Conservation (phyloP, 2,797 vertebrate genomes). For the Danio tinwini region DNA sequence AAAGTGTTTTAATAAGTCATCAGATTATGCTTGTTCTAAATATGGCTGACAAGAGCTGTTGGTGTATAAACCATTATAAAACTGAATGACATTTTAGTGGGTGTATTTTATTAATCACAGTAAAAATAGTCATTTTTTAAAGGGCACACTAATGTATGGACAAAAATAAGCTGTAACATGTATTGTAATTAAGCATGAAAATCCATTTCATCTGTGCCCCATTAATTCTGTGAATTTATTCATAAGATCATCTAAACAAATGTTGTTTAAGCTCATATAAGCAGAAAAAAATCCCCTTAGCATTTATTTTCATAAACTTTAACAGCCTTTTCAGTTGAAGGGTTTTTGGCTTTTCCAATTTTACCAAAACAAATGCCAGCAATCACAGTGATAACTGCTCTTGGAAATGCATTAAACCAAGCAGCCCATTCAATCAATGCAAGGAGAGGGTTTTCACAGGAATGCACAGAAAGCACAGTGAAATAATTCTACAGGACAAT, state of each 20-base stretch:
- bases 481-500: conserved; percentile 46
- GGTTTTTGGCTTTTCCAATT: conserved; percentile 62
- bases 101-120: no score
- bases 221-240: conserved; percentile 16
- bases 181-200: no score
- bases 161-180: no score
- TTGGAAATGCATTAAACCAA: conserved; percentile 80
- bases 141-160: no score
- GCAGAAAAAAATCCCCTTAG: conserved; percentile 58
- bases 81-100: no score
- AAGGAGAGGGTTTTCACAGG: conserved; percentile 56
- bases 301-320: conserved; percentile 71
- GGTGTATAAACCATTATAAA: no score
- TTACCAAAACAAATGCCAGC: conserved; percentile 73
- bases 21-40: no score
- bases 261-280: conserved; percentile 62
- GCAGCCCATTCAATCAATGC: conserved; percentile 76
- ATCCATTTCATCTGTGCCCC: no score
- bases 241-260: conserved; percentile 59
- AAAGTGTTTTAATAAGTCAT: no score
- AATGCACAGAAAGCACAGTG: conserved; percentile 57
- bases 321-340: conserved; percentile 71
- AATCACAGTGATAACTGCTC: conserved; percentile 77
- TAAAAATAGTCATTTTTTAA: no score
- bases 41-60: no score